Percentiles rank a stretch among this genome's conserved stretches.
Conservation (phyloP, 2,888 invertebrate genomes). For the Catocala nupta region DNA sequence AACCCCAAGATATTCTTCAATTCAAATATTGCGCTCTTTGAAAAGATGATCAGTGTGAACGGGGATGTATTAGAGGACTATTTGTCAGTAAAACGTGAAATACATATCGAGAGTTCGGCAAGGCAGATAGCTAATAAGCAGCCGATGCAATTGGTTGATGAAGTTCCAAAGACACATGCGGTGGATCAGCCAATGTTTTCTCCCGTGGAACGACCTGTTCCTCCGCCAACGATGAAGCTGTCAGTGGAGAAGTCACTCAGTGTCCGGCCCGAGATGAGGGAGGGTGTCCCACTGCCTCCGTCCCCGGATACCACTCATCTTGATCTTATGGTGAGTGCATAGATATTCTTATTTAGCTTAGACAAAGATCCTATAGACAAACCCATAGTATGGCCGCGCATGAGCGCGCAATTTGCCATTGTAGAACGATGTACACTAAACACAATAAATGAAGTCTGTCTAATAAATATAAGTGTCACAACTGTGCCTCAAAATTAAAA, state of each 20-base stretch:
- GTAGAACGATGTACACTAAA: too few relatives aligned
- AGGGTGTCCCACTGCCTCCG: slow-evolving; percentile 33
- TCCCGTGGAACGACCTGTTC: slow-evolving; percentile 5
- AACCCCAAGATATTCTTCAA: slow-evolving; percentile 60
- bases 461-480: too few relatives aligned
- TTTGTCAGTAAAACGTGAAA: slow-evolving; percentile 6
- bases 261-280: slow-evolving; percentile 9
- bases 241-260: neutral
- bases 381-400: too few relatives aligned
- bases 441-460: too few relatives aligned
- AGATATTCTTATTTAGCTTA: slow-evolving; percentile 1
- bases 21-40: slow-evolving; percentile 61
- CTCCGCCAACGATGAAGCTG: slow-evolving; percentile 11
- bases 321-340: slow-evolving; percentile 68
- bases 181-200: neutral
- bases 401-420: too few relatives aligned
- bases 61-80: slow-evolving; percentile 13
- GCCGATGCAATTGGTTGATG: neutral
- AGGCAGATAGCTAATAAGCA: neutral
- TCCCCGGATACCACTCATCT: slow-evolving; percentile 75
- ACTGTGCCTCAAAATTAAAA: too few relatives aligned
- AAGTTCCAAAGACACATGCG: neutral
- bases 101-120: slow-evolving; percentile 4
- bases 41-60: slow-evolving; percentile 57
- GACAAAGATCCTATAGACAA: neutral